Conservation (phyloP, 2,888 invertebrate species). For the Beris morrisii region DNA sequence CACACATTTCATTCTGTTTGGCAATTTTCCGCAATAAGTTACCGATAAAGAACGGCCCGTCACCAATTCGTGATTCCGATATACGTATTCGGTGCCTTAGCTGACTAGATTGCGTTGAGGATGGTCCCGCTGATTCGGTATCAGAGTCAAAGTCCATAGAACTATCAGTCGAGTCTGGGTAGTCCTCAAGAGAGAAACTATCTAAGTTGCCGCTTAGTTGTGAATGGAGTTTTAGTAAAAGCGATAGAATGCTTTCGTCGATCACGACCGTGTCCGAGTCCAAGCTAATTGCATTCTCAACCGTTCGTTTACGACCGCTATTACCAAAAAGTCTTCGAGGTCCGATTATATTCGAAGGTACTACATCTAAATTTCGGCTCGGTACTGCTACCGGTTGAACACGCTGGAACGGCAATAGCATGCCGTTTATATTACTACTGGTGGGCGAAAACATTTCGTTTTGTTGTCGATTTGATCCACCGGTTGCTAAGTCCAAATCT, state of each 20-base stretch:
- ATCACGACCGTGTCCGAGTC: constrained; percentile 64
- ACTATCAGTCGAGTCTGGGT: constrained; percentile 30
- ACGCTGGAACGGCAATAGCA: constrained; percentile 55
- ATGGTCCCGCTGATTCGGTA: constrained; percentile 45
- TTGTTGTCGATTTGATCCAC: constrained; percentile 39
- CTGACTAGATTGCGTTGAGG: constrained; percentile 42
- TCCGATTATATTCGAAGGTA: constrained; percentile 55
- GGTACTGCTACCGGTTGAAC: constrained; percentile 56
- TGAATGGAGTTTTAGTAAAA: constrained; percentile 86
- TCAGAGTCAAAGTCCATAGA: constrained; percentile 53
- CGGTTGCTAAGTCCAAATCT: constrained; percentile 47
- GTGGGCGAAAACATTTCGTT: constrained; percentile 55
- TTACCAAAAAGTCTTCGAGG: constrained; percentile 44
- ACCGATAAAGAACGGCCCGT: constrained; percentile 86
- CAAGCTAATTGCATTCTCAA: constrained; percentile 53
- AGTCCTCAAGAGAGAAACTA: constrained; percentile 70
- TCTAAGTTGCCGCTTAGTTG: constrained; percentile 82
- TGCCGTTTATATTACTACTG: constrained; percentile 46
- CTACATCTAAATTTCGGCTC: constrained; percentile 55
- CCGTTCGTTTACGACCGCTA: constrained; percentile 49
- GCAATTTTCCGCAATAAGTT: constrained; percentile 77
- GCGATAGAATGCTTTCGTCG: constrained; percentile 86
- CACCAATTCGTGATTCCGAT: constrained; percentile 64
- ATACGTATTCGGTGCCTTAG: constrained; percentile 39
- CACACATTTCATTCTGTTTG: constrained; percentile 69